phyloP scores from a whole-genome alignment of 2,797 vertebrate species.

The Arctocebus calabarensis region DNA sequence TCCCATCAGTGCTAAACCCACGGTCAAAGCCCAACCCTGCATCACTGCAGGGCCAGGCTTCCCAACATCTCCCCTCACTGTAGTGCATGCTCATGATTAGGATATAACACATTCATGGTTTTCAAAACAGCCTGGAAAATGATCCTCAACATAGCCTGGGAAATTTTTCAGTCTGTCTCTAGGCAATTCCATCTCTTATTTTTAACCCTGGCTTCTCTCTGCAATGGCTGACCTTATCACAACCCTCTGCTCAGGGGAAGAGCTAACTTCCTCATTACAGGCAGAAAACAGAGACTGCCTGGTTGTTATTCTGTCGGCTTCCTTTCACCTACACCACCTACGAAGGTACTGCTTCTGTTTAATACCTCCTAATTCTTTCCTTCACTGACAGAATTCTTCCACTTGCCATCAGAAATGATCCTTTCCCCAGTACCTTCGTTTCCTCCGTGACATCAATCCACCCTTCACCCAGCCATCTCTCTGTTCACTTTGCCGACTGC shows the following conservation, averaged over 20 bases:
- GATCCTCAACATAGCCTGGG: background rate
- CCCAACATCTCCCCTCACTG: background rate
- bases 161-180: background rate
- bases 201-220: background rate
- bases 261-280: background rate
- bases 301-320: background rate
- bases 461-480: background rate
- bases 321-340: background rate
- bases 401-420: background rate
- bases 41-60: background rate
- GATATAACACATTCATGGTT: background rate
- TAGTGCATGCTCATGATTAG: background rate
- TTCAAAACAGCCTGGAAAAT: background rate
- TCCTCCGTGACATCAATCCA: background rate
- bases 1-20: rapidly evolving
- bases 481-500: background rate
- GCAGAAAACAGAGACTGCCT: background rate
- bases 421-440: rapidly evolving
- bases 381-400: background rate
- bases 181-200: background rate
- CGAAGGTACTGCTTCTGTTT: background rate
- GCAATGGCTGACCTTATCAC: background rate
- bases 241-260: background rate
- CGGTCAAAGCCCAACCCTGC: background rate
- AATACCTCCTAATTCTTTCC: background rate